Conservation (phyloP, 2,797 vertebrate species). For the Chloroceryle amazona region DNA sequence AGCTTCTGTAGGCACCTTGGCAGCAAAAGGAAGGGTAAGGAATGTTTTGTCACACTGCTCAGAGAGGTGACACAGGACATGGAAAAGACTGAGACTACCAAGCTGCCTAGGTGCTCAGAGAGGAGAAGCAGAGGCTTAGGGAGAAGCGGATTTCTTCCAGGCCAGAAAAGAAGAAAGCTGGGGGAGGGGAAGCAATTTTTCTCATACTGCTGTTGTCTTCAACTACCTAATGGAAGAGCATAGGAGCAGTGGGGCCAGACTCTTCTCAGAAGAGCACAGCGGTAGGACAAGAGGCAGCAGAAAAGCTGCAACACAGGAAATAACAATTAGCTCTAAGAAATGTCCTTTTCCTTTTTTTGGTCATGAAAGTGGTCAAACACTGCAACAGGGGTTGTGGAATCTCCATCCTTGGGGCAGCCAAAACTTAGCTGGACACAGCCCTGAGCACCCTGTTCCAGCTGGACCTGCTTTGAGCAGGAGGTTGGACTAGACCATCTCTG, state of each 20-base stretch:
- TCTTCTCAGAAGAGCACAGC: background rate
- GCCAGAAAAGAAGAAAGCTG: background rate
- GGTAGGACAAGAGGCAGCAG: background rate
- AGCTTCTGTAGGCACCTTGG: background rate
- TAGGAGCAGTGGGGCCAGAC: background rate
- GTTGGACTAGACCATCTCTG: background rate
- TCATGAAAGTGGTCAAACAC: background rate
- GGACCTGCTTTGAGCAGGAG: background rate
- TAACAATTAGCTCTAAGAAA: background rate
- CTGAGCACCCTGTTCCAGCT: background rate
- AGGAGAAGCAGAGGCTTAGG: background rate
- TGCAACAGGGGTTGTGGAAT: background rate
- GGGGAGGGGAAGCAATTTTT: fast-evolving
- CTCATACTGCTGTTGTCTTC: background rate
- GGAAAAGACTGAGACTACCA: background rate
- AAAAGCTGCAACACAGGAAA: background rate
- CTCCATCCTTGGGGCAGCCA: background rate
- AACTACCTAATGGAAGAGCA: background rate
- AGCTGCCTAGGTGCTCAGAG: background rate
- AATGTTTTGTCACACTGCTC: background rate
- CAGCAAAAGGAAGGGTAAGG: background rate
- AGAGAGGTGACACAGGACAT: background rate
- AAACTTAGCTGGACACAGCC: background rate
- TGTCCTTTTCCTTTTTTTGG: background rate
- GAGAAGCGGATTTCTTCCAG: background rate